Evolutionary conservation across 2,113 vertebrate genomes (phyloP), one percentile per base, ranked within the genome.

Genomic region (Tachuris rubrigastra): DNA sequence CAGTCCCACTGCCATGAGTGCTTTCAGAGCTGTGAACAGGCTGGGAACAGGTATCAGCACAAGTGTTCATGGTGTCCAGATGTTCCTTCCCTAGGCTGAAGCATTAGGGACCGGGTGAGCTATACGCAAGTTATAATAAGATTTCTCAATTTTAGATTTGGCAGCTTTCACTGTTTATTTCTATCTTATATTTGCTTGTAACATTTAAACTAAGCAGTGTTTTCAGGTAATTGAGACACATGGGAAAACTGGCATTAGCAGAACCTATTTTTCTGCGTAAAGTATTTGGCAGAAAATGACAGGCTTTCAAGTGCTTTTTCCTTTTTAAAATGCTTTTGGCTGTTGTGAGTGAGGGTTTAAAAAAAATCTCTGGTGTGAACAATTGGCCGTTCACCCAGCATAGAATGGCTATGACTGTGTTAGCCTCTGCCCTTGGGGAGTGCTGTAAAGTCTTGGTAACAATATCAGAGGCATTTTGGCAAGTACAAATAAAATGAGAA

Each of bases 191-290:
- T n/a, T 96, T 0, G 0, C 86, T 92, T 72, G 80, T 58, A 85
- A 53, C 76, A 42, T 88, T 79, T 90, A 92, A 96, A 94, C 49
- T 66, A 84, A 84, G 83, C 41, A 66, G 66, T 46, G 49, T 94
- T 95, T 95, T 68, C 92, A 96, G 92, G 92, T 97, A 97, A 96
- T 95, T 93, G 95, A 90, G 69, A 82, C 95, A 78, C 83, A 81
- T 56, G 93, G 95, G 95, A 95, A 87, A 96, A 89, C 18, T 35
- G 55, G 69, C 72, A 85, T 96, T 93, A 96, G 82, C 65, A 82
- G 92, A 90, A 93, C 49, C 72, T 92, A 78, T 65, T 95, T 96
- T 94, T 84, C 96, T 59, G 24, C 59, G 15, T 78, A 75, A 93
- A 94, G 72, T 37, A 10, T 74, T 95, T 92, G 80, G 80, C 88